A percentile compares a stretch with the other conserved stretches of the same genome.
Conservation (phyloP, 2,888 invertebrate genomes). For the Diachrysia chrysitis region DNA sequence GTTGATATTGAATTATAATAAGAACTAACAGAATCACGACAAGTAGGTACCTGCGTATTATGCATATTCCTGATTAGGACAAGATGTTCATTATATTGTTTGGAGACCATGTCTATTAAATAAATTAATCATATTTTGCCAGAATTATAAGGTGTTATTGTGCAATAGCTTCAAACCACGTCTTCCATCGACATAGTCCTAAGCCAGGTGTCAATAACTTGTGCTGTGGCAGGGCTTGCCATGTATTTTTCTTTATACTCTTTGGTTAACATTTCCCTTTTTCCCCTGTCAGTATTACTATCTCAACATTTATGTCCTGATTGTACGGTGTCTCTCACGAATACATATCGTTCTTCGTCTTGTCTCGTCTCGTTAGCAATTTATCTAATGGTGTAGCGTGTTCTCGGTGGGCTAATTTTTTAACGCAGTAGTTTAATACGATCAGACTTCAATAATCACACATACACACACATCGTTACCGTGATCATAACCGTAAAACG, state of each 20-base stretch:
- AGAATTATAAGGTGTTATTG: background rate
- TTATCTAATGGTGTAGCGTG: conserved; percentile 66
- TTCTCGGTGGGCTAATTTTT: conserved; percentile 67
- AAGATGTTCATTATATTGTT: background rate
- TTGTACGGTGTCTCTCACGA: conserved; percentile 73
- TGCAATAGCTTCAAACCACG: background rate
- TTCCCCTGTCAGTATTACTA: conserved; percentile 6
- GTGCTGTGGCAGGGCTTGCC: background rate
- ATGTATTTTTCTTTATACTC: background rate
- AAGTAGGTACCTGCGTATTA: conserved; percentile 10
- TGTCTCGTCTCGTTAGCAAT: conserved; percentile 74
- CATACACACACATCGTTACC: conserved; percentile 39
- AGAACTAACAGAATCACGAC: conserved; percentile 5
- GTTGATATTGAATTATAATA: conserved; percentile 23
- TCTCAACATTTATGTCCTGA: conserved; percentile 54
- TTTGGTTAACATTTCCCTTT: background rate
- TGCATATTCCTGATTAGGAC: background rate
- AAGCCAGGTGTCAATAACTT: background rate
- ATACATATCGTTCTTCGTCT: conserved; percentile 85
- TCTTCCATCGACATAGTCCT: background rate
- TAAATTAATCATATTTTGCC: background rate
- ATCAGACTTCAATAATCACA: conserved; percentile 52
- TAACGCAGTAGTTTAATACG: conserved; percentile 58
- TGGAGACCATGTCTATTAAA: background rate
- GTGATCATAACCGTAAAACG: conserved; percentile 55